Base-by-base conservation (phyloP, 2,797 vertebrate genomes). In the Eremophila alpestris region DNA sequence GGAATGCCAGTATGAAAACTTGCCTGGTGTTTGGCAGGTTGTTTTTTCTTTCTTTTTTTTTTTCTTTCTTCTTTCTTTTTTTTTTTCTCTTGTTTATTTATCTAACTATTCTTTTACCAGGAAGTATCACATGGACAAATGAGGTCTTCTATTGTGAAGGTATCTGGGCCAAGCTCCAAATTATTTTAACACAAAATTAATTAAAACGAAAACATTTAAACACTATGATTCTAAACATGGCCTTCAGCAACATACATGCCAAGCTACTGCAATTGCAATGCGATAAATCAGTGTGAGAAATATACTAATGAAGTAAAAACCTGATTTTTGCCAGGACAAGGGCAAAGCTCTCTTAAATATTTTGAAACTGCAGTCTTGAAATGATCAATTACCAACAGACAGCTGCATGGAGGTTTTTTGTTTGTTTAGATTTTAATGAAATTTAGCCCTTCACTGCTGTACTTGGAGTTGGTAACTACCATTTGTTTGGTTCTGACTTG, bases 371-470 rank as follows among this genome's bases (percentile, higher is more conserved):
- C 60, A 88, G 85, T 94, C 96, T 94, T 96, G 83, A 92, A 95
- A 96, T 95, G 77, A 97, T 97, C 52, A 70, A 95, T 97, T 97
- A 97, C 97, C 94, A 97, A 97, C 94, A 97, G 93, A 97, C 63
- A 94, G 76, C 87, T 97, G 90, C 78, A 76, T 52, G 56, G 24
- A 67, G 2, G 9, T 27, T 85, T 81, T 89, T 81, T 32, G 3
- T 78, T 94, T 83, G 58, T 46, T 92, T 82, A 89, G 67, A 38
- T 94, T 85, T 91, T 38, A 87, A 91, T 83, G 83, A 90, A 95
- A 97, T 81, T 96, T 93, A 96, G 89, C 32, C 45, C 34, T 86
- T 95, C 84, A 34, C 26, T 63, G 62, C 78, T 91, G 82, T 46
- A 41, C 52, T 96, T 93, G 71, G 68, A 76, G 51, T 89, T 94